Evolutionary conservation across 2,113 vertebrate species (phyloP), one percentile per base, ranked within the genome.

Genomic region (Ictalurus punctatus): DNA sequence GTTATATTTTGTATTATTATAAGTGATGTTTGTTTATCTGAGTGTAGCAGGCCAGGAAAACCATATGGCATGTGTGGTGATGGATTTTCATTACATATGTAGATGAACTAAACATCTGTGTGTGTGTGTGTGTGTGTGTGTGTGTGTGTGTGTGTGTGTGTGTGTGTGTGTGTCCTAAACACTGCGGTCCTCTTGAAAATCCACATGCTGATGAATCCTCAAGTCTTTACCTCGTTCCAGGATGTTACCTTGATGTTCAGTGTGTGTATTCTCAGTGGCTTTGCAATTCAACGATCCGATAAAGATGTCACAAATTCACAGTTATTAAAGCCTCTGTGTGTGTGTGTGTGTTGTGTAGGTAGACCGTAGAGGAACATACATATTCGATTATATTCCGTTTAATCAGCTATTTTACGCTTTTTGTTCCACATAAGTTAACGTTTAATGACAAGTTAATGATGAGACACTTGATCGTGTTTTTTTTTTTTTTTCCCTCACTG

Each of bases 21-120:
- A 48, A 48, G 6, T 48, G 6, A 48, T 48, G 44, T 48, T 65
- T 80, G 59, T 90, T 87, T 78, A 69, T 90, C 78, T 69, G 13
- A 37, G 34, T 17, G 76, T 21, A 81, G 17, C 79, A 52, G 52
- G n/a, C 27, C n/a, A 7, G 52, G 19, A 30, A 14, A 74, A 40
- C 34, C 71, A 21, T 40, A 37, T 73, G 69, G 69, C 27, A n/a
- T 73, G 69, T 73, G 69, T 37, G 69, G 69, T 73, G 69, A 73
- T 73, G 69, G 34, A 37, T 74, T 44, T 10, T 40, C 37, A 23
- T 74, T 40, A 23, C 71, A 21, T 74, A 74, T 74, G 40, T 40
- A 40, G 34, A 74, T 74, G 71, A 23, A 40, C n/a, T 16, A 71
- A 71, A 71, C 13, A 14, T 14, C 48, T 14, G 13, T 7, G 25